These are phyloP conservation scores for Lithodes maja DNA, from an alignment of 2,888 invertebrate species.

Conservation along the genomic window DNA sequence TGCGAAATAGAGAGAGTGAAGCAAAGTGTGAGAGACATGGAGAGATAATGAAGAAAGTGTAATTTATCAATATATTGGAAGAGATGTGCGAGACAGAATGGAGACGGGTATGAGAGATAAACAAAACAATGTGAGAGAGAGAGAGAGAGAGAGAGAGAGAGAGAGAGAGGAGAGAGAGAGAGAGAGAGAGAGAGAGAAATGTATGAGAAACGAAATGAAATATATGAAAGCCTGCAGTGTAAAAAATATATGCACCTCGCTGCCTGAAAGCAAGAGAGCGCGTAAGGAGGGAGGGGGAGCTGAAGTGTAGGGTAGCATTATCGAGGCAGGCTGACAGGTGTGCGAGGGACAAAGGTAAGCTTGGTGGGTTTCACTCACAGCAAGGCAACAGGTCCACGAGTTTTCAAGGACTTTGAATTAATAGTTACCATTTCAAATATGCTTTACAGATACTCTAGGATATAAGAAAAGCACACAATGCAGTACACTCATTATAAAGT, in stretches of 20 bases:
- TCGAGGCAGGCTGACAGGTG: background rate
- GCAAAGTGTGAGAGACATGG: no score
- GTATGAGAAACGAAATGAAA: background rate
- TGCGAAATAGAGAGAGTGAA: no score
- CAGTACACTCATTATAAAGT: no score
- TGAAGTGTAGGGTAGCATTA: background rate
- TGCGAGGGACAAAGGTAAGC: background rate
- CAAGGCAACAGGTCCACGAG: no score
- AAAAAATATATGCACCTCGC: background rate
- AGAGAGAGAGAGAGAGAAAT: background rate
- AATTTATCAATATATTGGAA: background rate
- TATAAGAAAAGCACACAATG: no score
- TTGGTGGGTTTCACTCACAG: no score
- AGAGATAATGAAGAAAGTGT: no score
- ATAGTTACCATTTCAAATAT: no score
- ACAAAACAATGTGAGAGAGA: background rate
- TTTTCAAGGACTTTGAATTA: no score
- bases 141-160: background rate
- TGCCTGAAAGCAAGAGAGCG: background rate
- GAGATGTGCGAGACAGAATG: background rate
- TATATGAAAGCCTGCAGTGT: no score
- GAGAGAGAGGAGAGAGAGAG: background rate
- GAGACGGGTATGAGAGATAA: background rate
- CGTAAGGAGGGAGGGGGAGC: conserved; percentile 12
- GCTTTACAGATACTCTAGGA: no score